These are phyloP conservation scores for Hedya salicella DNA, from an alignment of 2,888 invertebrate species.

Conservation along the genomic window DNA sequence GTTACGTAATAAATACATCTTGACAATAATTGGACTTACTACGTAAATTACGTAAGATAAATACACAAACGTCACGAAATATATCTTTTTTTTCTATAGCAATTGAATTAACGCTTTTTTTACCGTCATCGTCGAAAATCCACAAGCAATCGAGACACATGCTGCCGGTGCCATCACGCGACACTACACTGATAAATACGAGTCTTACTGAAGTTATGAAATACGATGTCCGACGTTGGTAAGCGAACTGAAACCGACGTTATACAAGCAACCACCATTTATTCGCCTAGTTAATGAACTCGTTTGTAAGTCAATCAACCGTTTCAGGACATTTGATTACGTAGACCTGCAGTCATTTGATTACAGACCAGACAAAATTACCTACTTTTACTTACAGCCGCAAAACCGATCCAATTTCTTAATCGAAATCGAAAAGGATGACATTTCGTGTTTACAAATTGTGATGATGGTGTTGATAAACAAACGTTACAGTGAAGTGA, in stretches of 20 bases:
- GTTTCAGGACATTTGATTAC: conserved; percentile 64
- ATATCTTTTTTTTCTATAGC: not conserved
- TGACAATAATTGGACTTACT: not conserved
- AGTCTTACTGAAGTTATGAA: conserved; percentile 43
- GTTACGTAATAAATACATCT: not conserved
- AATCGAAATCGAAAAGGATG: too few species aligned
- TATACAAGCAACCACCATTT: conserved; percentile 52
- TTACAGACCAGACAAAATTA: not conserved
- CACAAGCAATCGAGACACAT: conserved; percentile 70
- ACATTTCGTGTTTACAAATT: too few species aligned
- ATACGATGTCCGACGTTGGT: conserved; percentile 47
- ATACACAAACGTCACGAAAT: not conserved
- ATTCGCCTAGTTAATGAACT: conserved; percentile 50
- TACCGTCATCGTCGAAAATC: conserved; percentile 54
- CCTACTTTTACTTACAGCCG: too few species aligned
- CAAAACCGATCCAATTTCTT: too few species aligned
- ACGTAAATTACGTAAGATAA: not conserved
- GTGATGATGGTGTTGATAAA: too few species aligned
- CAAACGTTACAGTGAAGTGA: not conserved
- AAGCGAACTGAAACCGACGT: conserved; percentile 52
- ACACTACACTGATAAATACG: conserved; percentile 33
- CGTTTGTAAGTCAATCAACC: conserved; percentile 49
- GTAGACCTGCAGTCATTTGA: not conserved
- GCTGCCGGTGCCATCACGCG: conserved; percentile 46
- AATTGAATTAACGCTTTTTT: conserved; percentile 19